Evolutionary conservation across 2,113 vertebrate species (phyloP).

Genomic region (Chlorodrepanis virens): DNA sequence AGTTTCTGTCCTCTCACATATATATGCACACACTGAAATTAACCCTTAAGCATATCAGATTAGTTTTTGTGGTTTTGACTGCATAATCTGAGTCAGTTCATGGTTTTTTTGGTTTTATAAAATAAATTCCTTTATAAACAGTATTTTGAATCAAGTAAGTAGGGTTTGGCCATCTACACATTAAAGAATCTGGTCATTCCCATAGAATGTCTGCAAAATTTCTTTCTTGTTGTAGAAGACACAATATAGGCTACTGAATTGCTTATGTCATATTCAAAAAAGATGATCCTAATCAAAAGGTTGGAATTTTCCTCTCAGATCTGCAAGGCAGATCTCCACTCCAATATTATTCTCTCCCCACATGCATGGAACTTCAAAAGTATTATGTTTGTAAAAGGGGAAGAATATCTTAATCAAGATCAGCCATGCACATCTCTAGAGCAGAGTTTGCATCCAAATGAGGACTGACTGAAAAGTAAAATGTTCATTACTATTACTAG

Average conservation of each 20-base stretch:
- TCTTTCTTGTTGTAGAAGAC: not conserved
- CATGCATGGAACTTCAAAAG: slow-evolving; percentile 34
- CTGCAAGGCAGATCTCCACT: slow-evolving; percentile 12
- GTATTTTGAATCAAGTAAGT: not conserved
- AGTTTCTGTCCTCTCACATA: not conserved
- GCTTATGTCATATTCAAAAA: not conserved
- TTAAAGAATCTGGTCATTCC: not conserved
- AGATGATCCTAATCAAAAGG: not conserved
- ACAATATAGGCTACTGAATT: not conserved
- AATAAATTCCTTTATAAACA: not conserved
- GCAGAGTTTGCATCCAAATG: slow-evolving; percentile 43
- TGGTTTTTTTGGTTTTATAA: not conserved
- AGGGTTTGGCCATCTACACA: not conserved
- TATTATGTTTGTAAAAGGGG: slow-evolving; percentile 21
- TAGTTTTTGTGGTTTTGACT: not conserved
- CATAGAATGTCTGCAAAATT: not conserved
- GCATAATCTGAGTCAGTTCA: not conserved
- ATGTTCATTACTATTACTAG: slow-evolving; percentile 23
- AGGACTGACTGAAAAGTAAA: slow-evolving; percentile 31
- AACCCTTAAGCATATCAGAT: not conserved
- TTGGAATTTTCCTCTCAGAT: slow-evolving; percentile 24
- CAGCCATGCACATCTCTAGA: slow-evolving; percentile 32
- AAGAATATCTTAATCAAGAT: slow-evolving; percentile 66
- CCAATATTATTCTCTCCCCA: slow-evolving; percentile 31
- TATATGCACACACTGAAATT: not conserved